Conservation (phyloP, 2,797 vertebrate species). For the Phrynocephalus forsythii region DNA sequence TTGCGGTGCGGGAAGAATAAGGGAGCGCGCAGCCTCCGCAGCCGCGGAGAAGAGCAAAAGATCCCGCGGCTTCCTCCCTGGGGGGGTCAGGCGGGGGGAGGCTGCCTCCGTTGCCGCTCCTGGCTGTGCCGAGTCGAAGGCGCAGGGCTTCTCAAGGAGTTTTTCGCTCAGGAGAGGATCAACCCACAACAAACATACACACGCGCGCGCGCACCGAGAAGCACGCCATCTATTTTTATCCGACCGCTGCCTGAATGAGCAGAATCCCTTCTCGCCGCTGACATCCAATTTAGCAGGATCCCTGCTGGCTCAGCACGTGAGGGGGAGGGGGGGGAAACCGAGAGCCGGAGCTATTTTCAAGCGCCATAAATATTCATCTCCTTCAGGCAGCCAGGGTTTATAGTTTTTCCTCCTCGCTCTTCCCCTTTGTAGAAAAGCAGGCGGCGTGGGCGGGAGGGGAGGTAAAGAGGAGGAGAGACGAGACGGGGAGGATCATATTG, state of each 20-base stretch:
- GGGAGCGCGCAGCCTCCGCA: no score
- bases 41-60: background rate
- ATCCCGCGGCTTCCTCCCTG: conserved; percentile 3
- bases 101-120: background rate
- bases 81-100: background rate
- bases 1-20: background rate
- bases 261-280: conserved; percentile 57
- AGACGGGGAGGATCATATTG: background rate
- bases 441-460: background rate
- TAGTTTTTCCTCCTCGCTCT: no score
- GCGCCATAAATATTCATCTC: conserved; percentile 71
- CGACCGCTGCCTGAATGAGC: conserved; percentile 61
- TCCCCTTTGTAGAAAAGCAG: conserved; percentile 15
- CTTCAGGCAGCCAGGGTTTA: conserved; percentile 26
- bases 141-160: conserved; percentile 59
- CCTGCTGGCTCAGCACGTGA: conserved; percentile 73
- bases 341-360: conserved; percentile 74
- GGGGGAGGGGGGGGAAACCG: conserved; percentile 62
- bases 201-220: conserved; percentile 24
- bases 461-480: no score
- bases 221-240: conserved; percentile 69
- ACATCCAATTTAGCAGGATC: conserved; percentile 74
- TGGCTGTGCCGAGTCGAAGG: background rate
- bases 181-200: conserved; percentile 29
- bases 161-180: conserved; percentile 50